Base-by-base conservation (phyloP, 2,797 vertebrate species). In the Crotalus adamanteus region DNA sequence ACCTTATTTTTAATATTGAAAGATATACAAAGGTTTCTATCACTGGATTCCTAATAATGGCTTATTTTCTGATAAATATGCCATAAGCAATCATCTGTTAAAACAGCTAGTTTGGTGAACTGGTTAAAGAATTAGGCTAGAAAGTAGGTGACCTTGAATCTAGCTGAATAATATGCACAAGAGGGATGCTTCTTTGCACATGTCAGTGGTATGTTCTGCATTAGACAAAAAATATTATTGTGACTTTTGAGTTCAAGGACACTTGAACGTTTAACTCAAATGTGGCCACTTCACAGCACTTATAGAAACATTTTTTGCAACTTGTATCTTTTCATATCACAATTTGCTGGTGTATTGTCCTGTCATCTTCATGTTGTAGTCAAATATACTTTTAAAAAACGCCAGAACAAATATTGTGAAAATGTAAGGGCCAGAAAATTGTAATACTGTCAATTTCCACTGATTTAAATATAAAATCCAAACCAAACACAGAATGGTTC, bases 1-100 rank as follows among this genome's bases (percentile, higher is more conserved):
- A 1, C 7, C 4, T 1, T 93, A 93, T 91, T 95, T 86, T 96
- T 95, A 93, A 95, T 94, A 89, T 94, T 20, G 78, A 87, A 91
- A 92, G 42, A 28, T 85, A 3, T 92, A 18, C 86, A 93, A 94
- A 94, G 86, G 87, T 14, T 93, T 94, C 92, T 60, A 51, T 91
- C 88, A 94, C 55, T 94, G 2, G 0, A 0, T 93, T 94, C 86
- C 4, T 83, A 87, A 56, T 87, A 92, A 31, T 87, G 31, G 25
- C 87, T 88, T 93, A 93, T 94, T 93, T 95, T 95, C 89, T 90
- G 92, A 65, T 91, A 88, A 87, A n/a, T 18, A 53, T 28, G 18
- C 28, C 87, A 92, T 87, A 89, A 69, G 91, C 65, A 95, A 61
- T 69, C 18, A 60, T 60, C 26, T 88, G 12, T 89, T 57, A 28